A percentile compares a stretch with the other conserved stretches of the same genome.
These are phyloP conservation scores for Bombus fervidus DNA, from an alignment of 1,140 invertebrate species.

Conservation along the genomic window DNA sequence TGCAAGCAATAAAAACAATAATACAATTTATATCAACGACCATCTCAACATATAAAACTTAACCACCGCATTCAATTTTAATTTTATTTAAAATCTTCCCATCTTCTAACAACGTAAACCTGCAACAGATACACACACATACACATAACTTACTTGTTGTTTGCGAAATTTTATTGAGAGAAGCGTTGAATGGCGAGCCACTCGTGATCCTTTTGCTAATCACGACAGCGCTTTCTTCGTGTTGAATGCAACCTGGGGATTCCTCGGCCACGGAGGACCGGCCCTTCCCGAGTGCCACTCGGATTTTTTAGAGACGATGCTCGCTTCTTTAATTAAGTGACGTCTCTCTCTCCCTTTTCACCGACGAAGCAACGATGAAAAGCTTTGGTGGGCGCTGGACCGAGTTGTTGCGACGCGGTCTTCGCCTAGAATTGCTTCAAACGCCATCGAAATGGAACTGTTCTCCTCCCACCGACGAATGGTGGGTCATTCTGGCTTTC, in stretches of 20 bases:
- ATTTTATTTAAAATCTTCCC: not conserved
- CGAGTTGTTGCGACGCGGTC: conserved; percentile 38
- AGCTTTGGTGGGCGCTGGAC: conserved; percentile 16
- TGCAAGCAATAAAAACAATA: not conserved
- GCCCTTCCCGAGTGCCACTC: conserved; percentile 55
- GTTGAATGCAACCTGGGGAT: conserved; percentile 44
- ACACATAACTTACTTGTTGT: not conserved
- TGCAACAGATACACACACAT: not conserved
- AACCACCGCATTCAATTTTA: not conserved
- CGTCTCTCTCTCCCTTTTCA: conserved; percentile 54
- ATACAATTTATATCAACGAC: not conserved
- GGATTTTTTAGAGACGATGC: conserved; percentile 59
- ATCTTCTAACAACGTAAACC: not conserved
- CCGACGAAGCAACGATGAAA: conserved; percentile 46
- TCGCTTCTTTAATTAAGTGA: conserved; percentile 67
- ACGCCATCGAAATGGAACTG: not conserved
- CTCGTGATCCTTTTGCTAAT: conserved; percentile 17
- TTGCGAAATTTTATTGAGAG: conserved; percentile 8
- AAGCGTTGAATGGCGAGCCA: conserved; percentile 5
- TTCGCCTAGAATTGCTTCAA: not conserved
- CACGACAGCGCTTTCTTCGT: conserved; percentile 53
- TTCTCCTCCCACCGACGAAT: not conserved
- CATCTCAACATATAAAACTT: not conserved
- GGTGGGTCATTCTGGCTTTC: not conserved
- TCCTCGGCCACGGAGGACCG: conserved; percentile 50